Percentiles rank a stretch among this genome's conserved stretches.
Conservation (phyloP, 1,140 invertebrate species). For the Ephestia elutella region DNA sequence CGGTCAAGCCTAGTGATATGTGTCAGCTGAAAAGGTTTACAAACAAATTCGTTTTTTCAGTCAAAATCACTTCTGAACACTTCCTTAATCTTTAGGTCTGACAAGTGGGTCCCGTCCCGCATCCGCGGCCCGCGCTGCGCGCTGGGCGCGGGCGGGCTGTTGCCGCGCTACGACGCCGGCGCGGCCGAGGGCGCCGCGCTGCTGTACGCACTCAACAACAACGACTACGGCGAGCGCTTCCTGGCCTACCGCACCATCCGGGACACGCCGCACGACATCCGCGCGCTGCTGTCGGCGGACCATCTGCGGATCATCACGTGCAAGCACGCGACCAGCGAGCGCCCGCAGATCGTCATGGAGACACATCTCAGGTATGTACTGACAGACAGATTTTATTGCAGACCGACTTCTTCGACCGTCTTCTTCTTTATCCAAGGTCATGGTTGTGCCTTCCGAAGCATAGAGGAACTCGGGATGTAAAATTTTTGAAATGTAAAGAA, state of each 20-base stretch:
- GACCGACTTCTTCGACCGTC: too few species aligned
- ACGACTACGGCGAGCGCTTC: constrained; percentile 86
- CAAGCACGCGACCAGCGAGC: constrained; percentile 44
- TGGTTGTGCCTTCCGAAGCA: too few species aligned
- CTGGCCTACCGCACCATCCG: constrained; percentile 88
- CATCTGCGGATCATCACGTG: constrained; percentile 85
- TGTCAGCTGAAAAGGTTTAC: too few species aligned
- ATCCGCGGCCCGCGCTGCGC: constrained; percentile 85
- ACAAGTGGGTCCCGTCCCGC: constrained; percentile 79
- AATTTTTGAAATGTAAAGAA: too few species aligned
- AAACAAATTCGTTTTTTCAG: too few species aligned
- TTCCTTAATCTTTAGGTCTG: too few species aligned
- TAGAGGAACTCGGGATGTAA: too few species aligned
- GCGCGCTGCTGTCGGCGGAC: constrained; percentile 84
- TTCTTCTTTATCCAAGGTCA: too few species aligned
- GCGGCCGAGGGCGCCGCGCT: constrained; percentile 90
- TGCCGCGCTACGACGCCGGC: constrained; percentile 85
- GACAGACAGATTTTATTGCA: constrained; percentile 14
- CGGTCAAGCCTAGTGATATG: too few species aligned
- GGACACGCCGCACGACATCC: constrained; percentile 80
- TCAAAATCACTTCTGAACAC: too few species aligned
- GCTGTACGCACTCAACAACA: constrained; percentile 86
- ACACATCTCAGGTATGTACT: constrained; percentile 78
- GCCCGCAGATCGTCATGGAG: constrained; percentile 79
- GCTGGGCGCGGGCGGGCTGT: constrained; percentile 86